phyloP scores from a whole-genome alignment of 2,113 vertebrate species.

The Gymnogyps californianus region DNA sequence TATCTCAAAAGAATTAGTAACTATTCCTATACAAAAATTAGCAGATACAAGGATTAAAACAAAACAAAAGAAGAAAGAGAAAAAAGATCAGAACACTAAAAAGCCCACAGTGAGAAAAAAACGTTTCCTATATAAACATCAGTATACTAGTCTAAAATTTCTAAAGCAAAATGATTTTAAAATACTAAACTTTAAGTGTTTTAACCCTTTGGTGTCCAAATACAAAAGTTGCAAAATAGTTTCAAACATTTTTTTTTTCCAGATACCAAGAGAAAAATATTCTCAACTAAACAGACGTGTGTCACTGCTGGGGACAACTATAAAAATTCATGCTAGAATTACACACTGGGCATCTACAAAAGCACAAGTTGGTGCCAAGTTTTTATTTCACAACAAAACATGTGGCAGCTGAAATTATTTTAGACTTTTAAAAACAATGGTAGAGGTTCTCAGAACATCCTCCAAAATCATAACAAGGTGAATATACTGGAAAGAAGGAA shows the following conservation, averaged over 20 bases:
- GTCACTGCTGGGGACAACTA: slow-evolving; percentile 8
- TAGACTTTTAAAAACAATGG: background rate
- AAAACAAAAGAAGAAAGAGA: slow-evolving; percentile 53
- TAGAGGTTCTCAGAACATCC: background rate
- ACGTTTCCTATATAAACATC: slow-evolving; percentile 48
- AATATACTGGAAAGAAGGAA: background rate
- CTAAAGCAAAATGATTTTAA: slow-evolving; percentile 53
- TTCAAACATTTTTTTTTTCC: background rate
- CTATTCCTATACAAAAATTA: slow-evolving; percentile 79
- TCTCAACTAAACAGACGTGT: slow-evolving; percentile 5
- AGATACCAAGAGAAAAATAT: slow-evolving; percentile 50
- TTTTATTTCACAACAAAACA: slow-evolving; percentile 68
- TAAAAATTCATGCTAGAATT: slow-evolving; percentile 20
- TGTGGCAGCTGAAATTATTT: background rate
- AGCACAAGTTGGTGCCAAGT: slow-evolving; percentile 77
- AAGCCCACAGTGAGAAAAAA: slow-evolving; percentile 68
- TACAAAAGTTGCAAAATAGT: slow-evolving; percentile 45
- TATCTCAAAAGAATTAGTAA: slow-evolving; percentile 80
- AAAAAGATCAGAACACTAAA: slow-evolving; percentile 70
- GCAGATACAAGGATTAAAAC: slow-evolving; percentile 80
- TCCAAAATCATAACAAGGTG: background rate
- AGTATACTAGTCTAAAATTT: slow-evolving; percentile 66
- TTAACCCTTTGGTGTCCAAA: slow-evolving; percentile 84
- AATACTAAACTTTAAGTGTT: slow-evolving; percentile 57
- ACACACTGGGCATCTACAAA: slow-evolving; percentile 49